Conservation (phyloP, 2,888 invertebrate species). For the Helleia helle region DNA sequence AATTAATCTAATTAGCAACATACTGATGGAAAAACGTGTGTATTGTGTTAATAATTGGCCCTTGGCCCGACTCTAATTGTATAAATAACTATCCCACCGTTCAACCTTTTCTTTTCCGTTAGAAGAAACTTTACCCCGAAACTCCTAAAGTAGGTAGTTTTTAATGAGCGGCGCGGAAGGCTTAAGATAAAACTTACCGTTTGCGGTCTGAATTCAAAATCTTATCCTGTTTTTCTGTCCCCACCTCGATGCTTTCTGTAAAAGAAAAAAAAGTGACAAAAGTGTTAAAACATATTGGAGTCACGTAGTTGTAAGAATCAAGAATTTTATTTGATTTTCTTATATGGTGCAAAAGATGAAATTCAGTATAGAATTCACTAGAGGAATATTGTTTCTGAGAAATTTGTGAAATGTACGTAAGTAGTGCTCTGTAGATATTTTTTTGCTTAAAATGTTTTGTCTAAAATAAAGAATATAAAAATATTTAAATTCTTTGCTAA, state of each 20-base stretch:
- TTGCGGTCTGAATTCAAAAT: constrained; percentile 20
- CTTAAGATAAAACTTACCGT: constrained; percentile 34
- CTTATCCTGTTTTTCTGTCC: constrained; percentile 22
- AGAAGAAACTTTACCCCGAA: constrained; percentile 5
- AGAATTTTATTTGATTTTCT: background rate
- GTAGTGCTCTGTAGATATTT: background rate
- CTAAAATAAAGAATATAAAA: too few species aligned
- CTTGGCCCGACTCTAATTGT: too few species aligned
- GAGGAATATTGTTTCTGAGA: background rate
- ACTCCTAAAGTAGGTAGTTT: constrained; percentile 8
- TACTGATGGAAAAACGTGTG: too few species aligned
- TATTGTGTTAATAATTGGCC: too few species aligned
- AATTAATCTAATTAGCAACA: too few species aligned
- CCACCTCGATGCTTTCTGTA: constrained; percentile 30
- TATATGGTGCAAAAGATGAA: background rate
- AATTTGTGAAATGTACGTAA: background rate
- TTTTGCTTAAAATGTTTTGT: too few species aligned
- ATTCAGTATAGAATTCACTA: background rate
- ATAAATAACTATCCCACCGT: too few species aligned
- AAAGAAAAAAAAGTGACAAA: constrained; percentile 24
- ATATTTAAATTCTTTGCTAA: too few species aligned
- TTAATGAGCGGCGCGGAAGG: constrained; percentile 12
- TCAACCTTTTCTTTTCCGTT: too few species aligned
- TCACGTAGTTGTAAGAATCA: constrained; percentile 1
- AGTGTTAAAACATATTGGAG: background rate